phyloP scores from a whole-genome alignment of 1,140 invertebrate genomes.

The Caenorhabditis brenneri region DNA sequence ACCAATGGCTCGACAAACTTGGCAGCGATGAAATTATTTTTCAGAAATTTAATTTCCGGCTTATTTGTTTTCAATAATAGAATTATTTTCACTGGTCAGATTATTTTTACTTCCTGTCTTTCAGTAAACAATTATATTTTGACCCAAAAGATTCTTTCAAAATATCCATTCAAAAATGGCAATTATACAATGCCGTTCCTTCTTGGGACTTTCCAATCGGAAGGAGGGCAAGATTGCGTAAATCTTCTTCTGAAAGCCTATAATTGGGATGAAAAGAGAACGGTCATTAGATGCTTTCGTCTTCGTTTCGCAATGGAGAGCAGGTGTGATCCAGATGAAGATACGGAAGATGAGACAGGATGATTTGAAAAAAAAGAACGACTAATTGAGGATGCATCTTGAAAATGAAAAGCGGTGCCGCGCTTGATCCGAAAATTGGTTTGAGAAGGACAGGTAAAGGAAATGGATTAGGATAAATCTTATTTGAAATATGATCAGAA shows the following conservation, averaged over 20 bases:
- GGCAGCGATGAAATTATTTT: too few species aligned
- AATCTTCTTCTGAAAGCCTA: neutral
- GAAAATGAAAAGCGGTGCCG: neutral
- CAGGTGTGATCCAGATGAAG: neutral
- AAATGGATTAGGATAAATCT: too few species aligned
- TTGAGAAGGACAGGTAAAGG: neutral
- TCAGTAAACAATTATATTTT: too few species aligned
- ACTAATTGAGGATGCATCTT: conserved; percentile 14
- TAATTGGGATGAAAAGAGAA: neutral
- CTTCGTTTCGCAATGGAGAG: neutral
- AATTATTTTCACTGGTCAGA: too few species aligned
- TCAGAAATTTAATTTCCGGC: too few species aligned
- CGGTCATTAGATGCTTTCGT: neutral
- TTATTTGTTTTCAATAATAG: too few species aligned
- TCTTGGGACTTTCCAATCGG: too few species aligned
- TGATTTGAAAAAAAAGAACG: neutral
- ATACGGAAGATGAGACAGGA: neutral
- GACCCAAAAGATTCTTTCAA: neutral
- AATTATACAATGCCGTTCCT: too few species aligned
- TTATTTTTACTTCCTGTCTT: too few species aligned
- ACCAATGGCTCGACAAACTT: too few species aligned
- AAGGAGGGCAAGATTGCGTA: neutral
- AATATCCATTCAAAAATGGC: neutral
- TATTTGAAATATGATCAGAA: too few species aligned
- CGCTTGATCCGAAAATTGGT: conserved; percentile 11